Conservation (phyloP, 2,888 invertebrate species). For the Epistrophe eligans region DNA sequence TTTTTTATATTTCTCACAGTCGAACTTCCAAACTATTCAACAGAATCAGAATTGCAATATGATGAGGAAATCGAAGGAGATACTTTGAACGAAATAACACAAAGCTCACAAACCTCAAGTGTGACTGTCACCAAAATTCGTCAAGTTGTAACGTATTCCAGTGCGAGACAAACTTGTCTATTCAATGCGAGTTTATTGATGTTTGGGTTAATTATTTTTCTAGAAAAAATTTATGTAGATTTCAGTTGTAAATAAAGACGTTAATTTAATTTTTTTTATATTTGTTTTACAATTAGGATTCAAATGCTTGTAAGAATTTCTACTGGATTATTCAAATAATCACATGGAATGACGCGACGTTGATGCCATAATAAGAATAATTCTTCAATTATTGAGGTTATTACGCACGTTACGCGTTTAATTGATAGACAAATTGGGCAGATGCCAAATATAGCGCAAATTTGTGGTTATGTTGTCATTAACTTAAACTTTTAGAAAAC, state of each 20-base stretch:
- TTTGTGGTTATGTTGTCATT: slow-evolving; percentile 37
- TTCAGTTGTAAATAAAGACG: slow-evolving; percentile 35
- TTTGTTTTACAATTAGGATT: slow-evolving; percentile 9
- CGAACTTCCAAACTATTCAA: slow-evolving; percentile 83
- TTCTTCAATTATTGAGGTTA: too few relatives aligned
- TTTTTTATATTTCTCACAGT: slow-evolving; percentile 76
- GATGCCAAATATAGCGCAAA: slow-evolving; percentile 34
- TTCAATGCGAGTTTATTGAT: slow-evolving; percentile 16
- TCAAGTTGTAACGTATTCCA: slow-evolving; percentile 20
- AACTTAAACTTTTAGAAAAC: slow-evolving; percentile 9
- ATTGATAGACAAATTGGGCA: slow-evolving; percentile 18
- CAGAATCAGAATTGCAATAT: slow-evolving; percentile 81
- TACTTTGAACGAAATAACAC: slow-evolving; percentile 79
- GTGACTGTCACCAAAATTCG: slow-evolving; percentile 77
- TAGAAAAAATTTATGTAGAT: slow-evolving; percentile 26
- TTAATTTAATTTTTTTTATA: slow-evolving; percentile 19
- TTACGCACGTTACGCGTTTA: slow-evolving; percentile 12
- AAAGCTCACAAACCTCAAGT: slow-evolving; percentile 77
- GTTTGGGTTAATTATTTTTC: slow-evolving; percentile 17
- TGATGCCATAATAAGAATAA: slow-evolving; percentile 1
- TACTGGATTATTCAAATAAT: neutral
- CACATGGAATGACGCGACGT: neutral
- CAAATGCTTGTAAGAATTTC: neutral
- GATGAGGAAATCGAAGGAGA: slow-evolving; percentile 78
- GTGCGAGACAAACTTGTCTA: slow-evolving; percentile 26